Conservation (phyloP, 2,113 vertebrate species). For the Dromiciops gliroides region DNA sequence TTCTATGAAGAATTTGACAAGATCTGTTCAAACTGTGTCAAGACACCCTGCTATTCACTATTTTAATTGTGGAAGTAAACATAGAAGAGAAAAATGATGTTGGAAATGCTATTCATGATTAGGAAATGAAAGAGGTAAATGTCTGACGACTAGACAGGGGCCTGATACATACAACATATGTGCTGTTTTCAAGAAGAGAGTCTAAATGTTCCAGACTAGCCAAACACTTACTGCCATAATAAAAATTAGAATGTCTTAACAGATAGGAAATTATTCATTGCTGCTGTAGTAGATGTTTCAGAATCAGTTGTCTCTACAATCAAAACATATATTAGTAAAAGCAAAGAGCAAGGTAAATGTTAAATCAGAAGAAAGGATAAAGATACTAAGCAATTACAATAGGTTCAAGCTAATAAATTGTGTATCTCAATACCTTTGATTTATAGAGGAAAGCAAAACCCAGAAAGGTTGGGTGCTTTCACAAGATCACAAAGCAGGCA, state of each 20-base stretch:
- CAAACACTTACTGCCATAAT: not conserved
- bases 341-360: not conserved
- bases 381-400: not conserved
- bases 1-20: not conserved
- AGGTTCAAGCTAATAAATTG: not conserved
- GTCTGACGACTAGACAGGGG: not conserved
- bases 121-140: not conserved
- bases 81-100: not conserved
- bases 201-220: not conserved
- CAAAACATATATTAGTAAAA: not conserved
- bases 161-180: not conserved
- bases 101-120: not conserved
- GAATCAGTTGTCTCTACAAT: not conserved
- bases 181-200: not conserved
- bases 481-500: not conserved
- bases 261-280: not conserved
- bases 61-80: not conserved
- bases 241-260: not conserved
- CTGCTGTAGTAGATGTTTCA: not conserved
- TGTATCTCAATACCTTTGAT: not conserved
- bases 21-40: not conserved
- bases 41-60: not conserved
- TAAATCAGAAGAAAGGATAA: not conserved
- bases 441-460: not conserved
- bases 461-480: not conserved